Percentiles rank a stretch among this genome's conserved stretches.
phyloP scores from a whole-genome alignment of 1,140 invertebrate species.

The Orchestia grillus region DNA sequence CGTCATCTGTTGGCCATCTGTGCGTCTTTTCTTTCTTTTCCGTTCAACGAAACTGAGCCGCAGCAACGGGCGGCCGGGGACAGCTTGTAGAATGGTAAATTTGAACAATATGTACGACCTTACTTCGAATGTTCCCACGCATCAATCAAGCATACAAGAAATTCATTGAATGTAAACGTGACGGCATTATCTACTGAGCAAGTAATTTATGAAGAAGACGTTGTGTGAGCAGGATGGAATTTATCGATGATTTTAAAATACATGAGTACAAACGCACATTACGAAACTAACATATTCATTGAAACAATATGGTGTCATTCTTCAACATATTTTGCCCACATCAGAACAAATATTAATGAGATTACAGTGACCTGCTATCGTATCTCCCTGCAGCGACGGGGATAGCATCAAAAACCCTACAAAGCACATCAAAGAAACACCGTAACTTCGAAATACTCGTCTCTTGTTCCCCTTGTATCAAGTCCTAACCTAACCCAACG shows the following conservation, averaged over 20 bases:
- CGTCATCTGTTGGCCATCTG: no score
- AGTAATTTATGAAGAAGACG: not conserved
- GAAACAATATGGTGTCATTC: not conserved
- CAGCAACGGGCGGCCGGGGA: no score
- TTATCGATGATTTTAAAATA: no score
- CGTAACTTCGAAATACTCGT: not conserved
- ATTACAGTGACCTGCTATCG: not conserved
- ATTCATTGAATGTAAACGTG: no score
- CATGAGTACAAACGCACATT: no score
- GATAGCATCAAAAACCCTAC: not conserved
- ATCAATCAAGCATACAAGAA: no score
- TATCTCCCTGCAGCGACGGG: not conserved
- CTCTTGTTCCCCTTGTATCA: not conserved
- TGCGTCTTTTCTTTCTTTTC: no score
- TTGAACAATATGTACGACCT: no score
- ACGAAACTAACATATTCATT: not conserved
- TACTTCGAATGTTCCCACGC: no score
- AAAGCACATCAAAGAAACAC: not conserved
- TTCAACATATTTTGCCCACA: not conserved
- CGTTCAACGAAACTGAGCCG: no score
- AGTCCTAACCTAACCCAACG: not conserved
- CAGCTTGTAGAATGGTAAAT: no score
- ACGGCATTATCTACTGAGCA: no score
- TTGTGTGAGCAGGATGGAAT: not conserved
- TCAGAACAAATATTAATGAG: not conserved